These are phyloP conservation scores for Eilema griseolum DNA, from an alignment of 2,888 invertebrate genomes.

Conservation along the genomic window DNA sequence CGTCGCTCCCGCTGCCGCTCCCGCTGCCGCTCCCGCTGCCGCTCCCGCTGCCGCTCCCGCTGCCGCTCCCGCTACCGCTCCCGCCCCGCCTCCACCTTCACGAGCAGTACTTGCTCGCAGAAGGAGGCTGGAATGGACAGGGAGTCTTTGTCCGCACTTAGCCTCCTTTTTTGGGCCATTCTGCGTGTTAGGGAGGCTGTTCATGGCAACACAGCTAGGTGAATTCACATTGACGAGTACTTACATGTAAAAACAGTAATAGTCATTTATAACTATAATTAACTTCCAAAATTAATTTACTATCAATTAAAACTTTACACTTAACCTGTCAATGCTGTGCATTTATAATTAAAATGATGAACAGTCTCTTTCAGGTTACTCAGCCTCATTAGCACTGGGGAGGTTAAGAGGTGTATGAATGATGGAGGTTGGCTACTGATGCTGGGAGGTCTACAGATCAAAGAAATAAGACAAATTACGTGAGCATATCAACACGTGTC, in stretches of 20 bases:
- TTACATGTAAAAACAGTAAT: not conserved
- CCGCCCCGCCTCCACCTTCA: no score
- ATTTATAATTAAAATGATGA: conserved; percentile 41
- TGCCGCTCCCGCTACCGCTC: no score
- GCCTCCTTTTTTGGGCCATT: no score
- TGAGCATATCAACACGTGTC: conserved; percentile 56
- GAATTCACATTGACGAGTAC: no score
- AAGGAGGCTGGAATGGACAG: no score
- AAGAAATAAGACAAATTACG: conserved; percentile 55
- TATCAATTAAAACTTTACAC: not conserved
- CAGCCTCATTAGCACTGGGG: conserved; percentile 39
- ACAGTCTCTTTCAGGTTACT: conserved; percentile 20
- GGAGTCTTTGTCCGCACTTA: no score
- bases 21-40: no score
- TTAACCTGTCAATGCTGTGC: conserved; percentile 18
- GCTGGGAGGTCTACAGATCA: conserved; percentile 49
- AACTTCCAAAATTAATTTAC: not conserved
- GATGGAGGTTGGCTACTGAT: conserved; percentile 37
- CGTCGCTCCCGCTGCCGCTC: no score
- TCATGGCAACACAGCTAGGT: no score
- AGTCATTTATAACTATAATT: not conserved
- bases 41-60: no score
- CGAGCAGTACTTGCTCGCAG: no score
- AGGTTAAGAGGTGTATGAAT: conserved; percentile 32
- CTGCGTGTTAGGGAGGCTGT: no score